A percentile compares a stretch with the other conserved stretches of the same genome.
These are phyloP conservation scores for Dendropsophus ebraccatus DNA, from an alignment of 2,113 vertebrate genomes.

Conservation along the genomic window DNA sequence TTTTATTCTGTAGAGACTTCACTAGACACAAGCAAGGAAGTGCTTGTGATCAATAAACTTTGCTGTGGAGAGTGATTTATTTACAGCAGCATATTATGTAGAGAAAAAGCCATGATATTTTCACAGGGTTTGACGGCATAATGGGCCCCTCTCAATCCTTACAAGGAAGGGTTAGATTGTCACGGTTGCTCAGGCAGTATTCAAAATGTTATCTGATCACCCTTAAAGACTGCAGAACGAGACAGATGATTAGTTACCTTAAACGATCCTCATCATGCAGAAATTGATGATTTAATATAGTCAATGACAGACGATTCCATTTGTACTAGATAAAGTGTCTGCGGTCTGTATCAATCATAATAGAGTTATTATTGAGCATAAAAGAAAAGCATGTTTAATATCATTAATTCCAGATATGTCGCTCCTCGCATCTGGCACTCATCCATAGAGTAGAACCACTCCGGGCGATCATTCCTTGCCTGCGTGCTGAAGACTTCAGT, in stretches of 20 bases:
- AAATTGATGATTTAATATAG: slow-evolving; percentile 98
- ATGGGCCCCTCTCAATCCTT: slow-evolving; percentile 92
- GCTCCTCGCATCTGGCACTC: slow-evolving; percentile 95
- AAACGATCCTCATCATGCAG: slow-evolving; percentile 96
- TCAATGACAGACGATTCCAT: slow-evolving; percentile 95
- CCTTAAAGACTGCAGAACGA: slow-evolving; percentile 89
- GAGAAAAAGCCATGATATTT: slow-evolving; percentile 91
- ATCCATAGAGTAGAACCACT: slow-evolving; percentile 92
- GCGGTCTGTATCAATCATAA: slow-evolving; percentile 95
- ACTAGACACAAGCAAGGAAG: slow-evolving; percentile 91
- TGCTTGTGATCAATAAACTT: slow-evolving; percentile 98
- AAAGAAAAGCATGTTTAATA: slow-evolving; percentile 97
- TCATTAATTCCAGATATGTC: slow-evolving; percentile 98
- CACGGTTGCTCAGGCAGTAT: slow-evolving; percentile 88
- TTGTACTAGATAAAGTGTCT: slow-evolving; percentile 94
- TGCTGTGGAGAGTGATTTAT: slow-evolving; percentile 91
- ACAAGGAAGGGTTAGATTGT: slow-evolving; percentile 91
- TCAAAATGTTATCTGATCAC: slow-evolving; percentile 97
- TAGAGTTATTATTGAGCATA: slow-evolving; percentile 97
- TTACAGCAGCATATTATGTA: slow-evolving; percentile 94
- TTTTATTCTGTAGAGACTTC: slow-evolving; percentile 96
- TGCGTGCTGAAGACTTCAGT: slow-evolving; percentile 84
- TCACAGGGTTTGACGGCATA: slow-evolving; percentile 85
- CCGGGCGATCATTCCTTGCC: slow-evolving; percentile 91
- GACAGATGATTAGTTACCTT: slow-evolving; percentile 97